Evolutionary conservation across 2,888 invertebrate species (phyloP).

Genomic region (Pycnomerus fuliginosus): DNA sequence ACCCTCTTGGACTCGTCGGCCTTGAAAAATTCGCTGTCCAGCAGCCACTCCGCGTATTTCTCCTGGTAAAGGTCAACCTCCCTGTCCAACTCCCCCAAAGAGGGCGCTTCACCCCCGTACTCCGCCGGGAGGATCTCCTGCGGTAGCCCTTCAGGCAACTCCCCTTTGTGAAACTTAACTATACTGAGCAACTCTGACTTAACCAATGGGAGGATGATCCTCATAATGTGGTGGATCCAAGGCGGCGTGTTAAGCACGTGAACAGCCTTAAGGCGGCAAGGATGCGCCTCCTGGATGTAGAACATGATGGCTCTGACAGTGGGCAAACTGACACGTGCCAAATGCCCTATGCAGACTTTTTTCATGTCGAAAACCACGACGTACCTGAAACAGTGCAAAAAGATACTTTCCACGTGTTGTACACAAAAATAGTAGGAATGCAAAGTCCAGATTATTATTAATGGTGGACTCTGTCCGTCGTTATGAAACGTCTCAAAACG

Average conservation of each 20-base stretch:
- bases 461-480: no score
- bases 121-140: slow-evolving; percentile 55
- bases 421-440: no score
- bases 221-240: slow-evolving; percentile 69
- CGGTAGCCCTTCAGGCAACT: slow-evolving; percentile 47
- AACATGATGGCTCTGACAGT: slow-evolving; percentile 64
- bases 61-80: slow-evolving; percentile 59
- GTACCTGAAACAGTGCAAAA: slow-evolving; percentile 51
- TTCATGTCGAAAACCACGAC: slow-evolving; percentile 70
- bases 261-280: slow-evolving; percentile 64
- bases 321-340: slow-evolving; percentile 64
- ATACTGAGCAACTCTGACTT: slow-evolving; percentile 63
- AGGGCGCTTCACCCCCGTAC: slow-evolving; percentile 61
- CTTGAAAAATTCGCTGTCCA: slow-evolving; percentile 60
- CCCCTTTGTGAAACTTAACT: slow-evolving; percentile 57
- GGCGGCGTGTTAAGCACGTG: slow-evolving; percentile 67
- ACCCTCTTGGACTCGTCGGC: slow-evolving; percentile 51
- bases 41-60: slow-evolving; percentile 63
- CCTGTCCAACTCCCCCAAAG: slow-evolving; percentile 59
- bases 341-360: slow-evolving; percentile 64
- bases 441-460: no score
- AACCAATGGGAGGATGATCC: slow-evolving; percentile 64
- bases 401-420: no score
- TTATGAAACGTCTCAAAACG: no score
- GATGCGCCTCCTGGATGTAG: slow-evolving; percentile 71